Base-by-base conservation (phyloP, 2,113 vertebrate genomes). In the Kryptolebias marmoratus region DNA sequence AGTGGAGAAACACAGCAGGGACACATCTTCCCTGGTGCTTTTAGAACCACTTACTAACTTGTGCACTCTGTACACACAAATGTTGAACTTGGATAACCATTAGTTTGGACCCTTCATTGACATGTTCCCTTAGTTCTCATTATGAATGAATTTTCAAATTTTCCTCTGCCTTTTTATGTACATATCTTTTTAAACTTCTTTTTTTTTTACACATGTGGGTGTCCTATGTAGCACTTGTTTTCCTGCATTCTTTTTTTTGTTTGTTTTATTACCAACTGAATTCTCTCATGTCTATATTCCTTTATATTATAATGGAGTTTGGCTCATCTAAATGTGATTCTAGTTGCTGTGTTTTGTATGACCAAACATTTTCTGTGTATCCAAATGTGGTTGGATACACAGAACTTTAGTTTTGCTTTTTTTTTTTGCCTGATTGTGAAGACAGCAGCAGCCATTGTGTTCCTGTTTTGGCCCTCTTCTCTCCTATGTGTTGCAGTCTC, bases 1-100 rank as follows among this genome's bases (percentile, higher is more conserved):
- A 79, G 80, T 64, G 57, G 49, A 68, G 80, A 44, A 45, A 15
- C 85, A 49, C 87, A 78, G 75, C 74, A 39, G 75, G 64, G 69
- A 68, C 49, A 77, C 4, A 7, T 77, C 83, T 70, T 84, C 77
- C 79, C 85, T 32, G 11, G 55, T 80, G 87, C 80, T 87, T 79
- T 87, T 71, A 87, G 67, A 89, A 78, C 70, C 85, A 84, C 85
- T 87, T 71, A 82, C 61, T 39, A 59, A 75, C 76, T 64, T 70
- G 42, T 69, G 63, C 60, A 16, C 54, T 75, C 55, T 67, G 31
- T 48, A 53, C 68, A 60, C 67, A 71, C 28, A 50, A 62, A 66
- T 71, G 42, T 49, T 64, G 64, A 53, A 68, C 65, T 61, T 42
- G 44, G 52, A 56, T 49, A 32, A 53, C 63, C 64, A 80, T 78